Base-by-base conservation (phyloP, 2,888 invertebrate genomes). In the Eremobia ochroleuca region DNA sequence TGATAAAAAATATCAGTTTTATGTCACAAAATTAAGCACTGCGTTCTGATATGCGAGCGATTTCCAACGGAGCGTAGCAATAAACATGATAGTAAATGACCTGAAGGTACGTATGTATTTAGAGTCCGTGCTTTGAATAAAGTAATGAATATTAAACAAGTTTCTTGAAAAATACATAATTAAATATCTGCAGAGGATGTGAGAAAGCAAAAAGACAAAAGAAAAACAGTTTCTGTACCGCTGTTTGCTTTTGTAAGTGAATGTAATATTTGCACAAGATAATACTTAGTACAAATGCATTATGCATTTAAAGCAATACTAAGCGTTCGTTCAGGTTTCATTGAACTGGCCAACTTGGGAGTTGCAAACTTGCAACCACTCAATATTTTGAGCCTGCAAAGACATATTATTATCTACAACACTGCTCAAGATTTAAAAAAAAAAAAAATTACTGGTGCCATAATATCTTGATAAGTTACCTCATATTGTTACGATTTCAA, bases 1-100 rank as follows among this genome's bases (percentile, higher is more conserved):
- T 58, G 85, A 77, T 85, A 79, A 79, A 79, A 65, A 37, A 70
- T 76, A 86, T 85, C 71, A 46, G 64, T 69, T 77, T 73, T 73
- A 66, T 70, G 37, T 74, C 65, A 70, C 69, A 76, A 59, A 76
- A n/a, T 73, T 64, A 58, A 71, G 40, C 62, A 15, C 68, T 46
- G n/a, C 66, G n/a, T 69, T 71, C 73, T 73, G 82, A 82, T 86
- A 77, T 46, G 74, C 58, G 49, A 78, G 78, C 67, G 59, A 79
- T 85, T 79, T 85, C 67, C 25, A 72, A 74, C 65, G 28, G 34
- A 74, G 34, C 58, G 40, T 69, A 13, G 72, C 58, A 59, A 76
- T 78, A 70, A 86, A 77, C 64, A 59, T 31, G 59, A 75, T 73
- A 85, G 73, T 75, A 79, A 71, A 71, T 79, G 62, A 55, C 49